Base-by-base conservation (phyloP, 2,797 vertebrate species). In the Adrianichthys oophorus region DNA sequence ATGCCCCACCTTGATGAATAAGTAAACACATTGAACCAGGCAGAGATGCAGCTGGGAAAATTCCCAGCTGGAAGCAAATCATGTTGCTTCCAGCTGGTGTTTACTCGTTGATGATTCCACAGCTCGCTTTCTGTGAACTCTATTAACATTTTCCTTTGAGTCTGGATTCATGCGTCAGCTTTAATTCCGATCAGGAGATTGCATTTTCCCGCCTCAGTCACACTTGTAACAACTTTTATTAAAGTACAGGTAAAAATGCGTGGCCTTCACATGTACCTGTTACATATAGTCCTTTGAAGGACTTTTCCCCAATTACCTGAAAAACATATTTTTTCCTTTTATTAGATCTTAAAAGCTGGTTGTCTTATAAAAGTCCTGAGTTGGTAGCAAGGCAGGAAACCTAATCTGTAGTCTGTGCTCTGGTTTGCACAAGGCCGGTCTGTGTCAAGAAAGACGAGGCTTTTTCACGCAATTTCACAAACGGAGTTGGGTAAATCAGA, bases 1-100 rank as follows among this genome's bases (percentile, higher is more conserved):
- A 37, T 4, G 32, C 52, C 55, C 70, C 79, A 76, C 72, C 76
- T 75, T 67, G 66, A 91, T 92, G 80, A 91, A 92, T 91, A 90
- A 92, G 78, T 90, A 79, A 91, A 82, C 77, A 84, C 71, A 60
- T 65, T 16, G 74, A 85, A 72, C 60, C 65, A 52, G 71, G 83
- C 67, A 84, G 74, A 82, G 72, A 72, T 56, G 74, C 74, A 78
- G 67, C 75, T 48, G 1, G 68, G 74, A 61, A 80, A 84, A 70
- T 76, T 79, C 74, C 59, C 64, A 43, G 75, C 75, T 70, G 64
- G 73, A 61, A 68, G 78, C 67, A 56, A 59, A 64, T 66, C 77
- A 68, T 74, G 88, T 88, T 73, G 70, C 79, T 86, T 86, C 82
- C 73, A 77, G 56, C 70, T 70, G 65, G 60, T 83, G 74, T 87